Base-by-base conservation (phyloP, 2,113 vertebrate species). In the Alexandromys fortis region DNA sequence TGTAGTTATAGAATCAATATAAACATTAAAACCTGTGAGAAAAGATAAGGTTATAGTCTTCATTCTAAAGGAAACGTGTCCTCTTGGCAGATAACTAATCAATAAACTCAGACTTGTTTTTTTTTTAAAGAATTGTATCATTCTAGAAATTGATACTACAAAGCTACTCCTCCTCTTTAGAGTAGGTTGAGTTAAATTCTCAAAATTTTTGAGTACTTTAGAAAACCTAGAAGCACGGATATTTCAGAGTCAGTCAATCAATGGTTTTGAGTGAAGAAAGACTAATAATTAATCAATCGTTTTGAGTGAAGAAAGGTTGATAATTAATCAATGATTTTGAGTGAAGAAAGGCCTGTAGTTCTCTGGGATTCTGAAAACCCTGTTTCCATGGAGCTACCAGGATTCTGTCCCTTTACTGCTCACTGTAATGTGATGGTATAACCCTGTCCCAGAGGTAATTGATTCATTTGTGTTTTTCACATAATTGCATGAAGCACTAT, bases 91-190 rank as follows among this genome's bases (percentile, higher is more conserved):
- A 93, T 16, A 14, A 12, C 21, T 88, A 63, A 67, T 73, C 65
- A 92, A 93, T 87, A 7, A 16, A 90, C 42, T 78, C 65, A 42
- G 35, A 83, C 78, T 42, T n/a, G n/a, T n/a, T 82, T 96, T 63
- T 77, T 91, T 96, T 65, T 77, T 91, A 16, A 55, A 93, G 61
- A 14, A 67, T 76, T 83, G 82, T 30, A 94, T 49, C n/a, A 91
- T 83, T 88, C 67, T 93, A 58, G 61, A 87, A 83, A 55, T 11
- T 86, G 33, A 63, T 30, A 90, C 49, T 6, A 21, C 42, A 81
- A 86, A 93, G 21, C 7, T 52, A 52, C 52, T 16, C 3, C 52
- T 73, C n/a, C n/a, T 73, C 16, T 38, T 73, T 38, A 22, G 2
- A 73, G n/a, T 38, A 9, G 8, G 38, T 38, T 38, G 16, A 38